These are phyloP conservation scores for Chouioia cunea DNA, from an alignment of 2,888 invertebrate genomes.

Conservation along the genomic window DNA sequence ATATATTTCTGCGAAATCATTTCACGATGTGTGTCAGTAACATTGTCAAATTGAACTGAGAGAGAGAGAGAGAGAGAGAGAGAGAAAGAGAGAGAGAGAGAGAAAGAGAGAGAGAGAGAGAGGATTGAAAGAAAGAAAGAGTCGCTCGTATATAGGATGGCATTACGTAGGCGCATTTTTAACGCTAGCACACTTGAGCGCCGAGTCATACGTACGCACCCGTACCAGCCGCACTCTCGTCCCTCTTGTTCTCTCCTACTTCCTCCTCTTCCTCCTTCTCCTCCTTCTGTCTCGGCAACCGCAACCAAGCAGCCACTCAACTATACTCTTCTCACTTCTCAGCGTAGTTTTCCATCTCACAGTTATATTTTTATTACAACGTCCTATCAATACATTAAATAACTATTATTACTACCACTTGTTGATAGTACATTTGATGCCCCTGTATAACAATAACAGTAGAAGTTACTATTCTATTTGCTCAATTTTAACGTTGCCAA, in stretches of 20 bases:
- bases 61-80: no score
- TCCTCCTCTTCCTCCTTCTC: conserved; percentile 21
- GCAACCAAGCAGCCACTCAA: no score
- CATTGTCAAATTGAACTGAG: no score
- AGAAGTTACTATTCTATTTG: no score
- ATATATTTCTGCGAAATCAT: no score
- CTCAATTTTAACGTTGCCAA: no score
- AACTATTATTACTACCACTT: no score
- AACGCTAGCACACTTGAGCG: conserved; percentile 7
- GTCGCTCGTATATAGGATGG: neutral
- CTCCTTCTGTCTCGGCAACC: neutral
- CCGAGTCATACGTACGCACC: conserved; percentile 10
- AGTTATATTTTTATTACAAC: neutral
- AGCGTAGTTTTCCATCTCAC: neutral
- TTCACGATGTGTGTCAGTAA: no score
- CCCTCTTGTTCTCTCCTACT: conserved; percentile 39
- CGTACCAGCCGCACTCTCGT: conserved; percentile 33
- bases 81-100: conserved; percentile 11
- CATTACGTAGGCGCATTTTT: conserved; percentile 36
- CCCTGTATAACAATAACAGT: no score
- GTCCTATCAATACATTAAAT: no score
- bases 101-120: conserved; percentile 19
- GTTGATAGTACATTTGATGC: no score
- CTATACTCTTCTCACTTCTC: neutral
- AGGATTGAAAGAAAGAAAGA: no score